Evolutionary conservation across 2,113 vertebrate species (phyloP).

Genomic region (Reinhardtius hippoglossoides): DNA sequence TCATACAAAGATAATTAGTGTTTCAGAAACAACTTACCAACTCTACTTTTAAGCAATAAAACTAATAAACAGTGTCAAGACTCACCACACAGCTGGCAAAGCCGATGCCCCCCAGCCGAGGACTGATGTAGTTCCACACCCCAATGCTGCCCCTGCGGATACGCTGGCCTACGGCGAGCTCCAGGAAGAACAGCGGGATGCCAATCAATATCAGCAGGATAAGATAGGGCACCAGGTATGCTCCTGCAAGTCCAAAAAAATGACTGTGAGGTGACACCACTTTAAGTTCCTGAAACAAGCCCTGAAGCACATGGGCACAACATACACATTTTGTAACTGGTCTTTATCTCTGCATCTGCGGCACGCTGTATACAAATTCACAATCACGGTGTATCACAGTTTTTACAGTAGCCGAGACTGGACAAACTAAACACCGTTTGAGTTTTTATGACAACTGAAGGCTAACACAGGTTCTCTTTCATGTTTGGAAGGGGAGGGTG

Average conservation of each 20-base stretch:
- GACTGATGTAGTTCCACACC: slow-evolving; percentile 99
- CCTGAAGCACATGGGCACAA: neutral
- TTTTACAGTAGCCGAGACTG: no score
- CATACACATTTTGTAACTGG: neutral
- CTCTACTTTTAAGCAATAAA: no score
- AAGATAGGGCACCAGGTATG: slow-evolving; percentile 96
- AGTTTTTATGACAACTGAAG: no score
- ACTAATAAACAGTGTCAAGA: slow-evolving; percentile 30
- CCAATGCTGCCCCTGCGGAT: slow-evolving; percentile 97
- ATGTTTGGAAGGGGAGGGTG: no score
- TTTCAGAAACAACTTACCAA: no score
- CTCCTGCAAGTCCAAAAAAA: slow-evolving; percentile 81
- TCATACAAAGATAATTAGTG: no score
- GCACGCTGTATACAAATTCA: no score
- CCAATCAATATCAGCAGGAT: slow-evolving; percentile 93
- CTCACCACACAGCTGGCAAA: slow-evolving; percentile 96
- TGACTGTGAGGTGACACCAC: neutral
- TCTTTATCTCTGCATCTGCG: no score
- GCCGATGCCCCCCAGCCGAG: slow-evolving; percentile 95
- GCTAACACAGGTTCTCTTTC: no score
- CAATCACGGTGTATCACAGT: no score
- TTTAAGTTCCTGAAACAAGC: slow-evolving; percentile 13
- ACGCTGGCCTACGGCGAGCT: slow-evolving; percentile 94
- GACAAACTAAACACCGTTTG: no score
- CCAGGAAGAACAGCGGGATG: slow-evolving; percentile 97